Evolutionary conservation across 2,888 invertebrate genomes (phyloP).

Genomic region (Sminthurinus aureus): DNA sequence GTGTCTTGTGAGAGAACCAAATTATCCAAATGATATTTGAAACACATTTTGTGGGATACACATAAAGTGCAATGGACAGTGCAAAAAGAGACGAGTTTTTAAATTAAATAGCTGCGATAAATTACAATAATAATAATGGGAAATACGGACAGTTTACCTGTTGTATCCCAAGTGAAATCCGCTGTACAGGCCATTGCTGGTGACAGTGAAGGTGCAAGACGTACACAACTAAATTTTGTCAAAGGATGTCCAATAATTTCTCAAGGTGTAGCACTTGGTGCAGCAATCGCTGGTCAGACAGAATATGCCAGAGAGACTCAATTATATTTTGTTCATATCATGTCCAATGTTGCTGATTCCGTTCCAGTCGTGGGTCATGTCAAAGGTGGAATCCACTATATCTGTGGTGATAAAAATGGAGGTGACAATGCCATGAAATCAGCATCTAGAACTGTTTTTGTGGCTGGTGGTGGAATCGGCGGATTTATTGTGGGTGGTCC

Average conservation of each 20-base stretch:
- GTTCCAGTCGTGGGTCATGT: constrained; percentile 50
- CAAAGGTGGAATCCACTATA: constrained; percentile 47
- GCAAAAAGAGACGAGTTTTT: no score
- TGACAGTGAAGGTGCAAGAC: background rate
- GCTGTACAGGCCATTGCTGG: background rate
- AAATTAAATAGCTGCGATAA: no score
- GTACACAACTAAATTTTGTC: background rate
- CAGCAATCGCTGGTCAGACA: background rate
- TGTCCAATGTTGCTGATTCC: constrained; percentile 40
- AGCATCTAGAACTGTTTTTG: constrained; percentile 42
- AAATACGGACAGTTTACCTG: background rate
- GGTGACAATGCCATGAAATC: constrained; percentile 47
- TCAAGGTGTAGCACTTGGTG: background rate
- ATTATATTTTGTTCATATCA: background rate
- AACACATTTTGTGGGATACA: no score
- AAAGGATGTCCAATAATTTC: background rate
- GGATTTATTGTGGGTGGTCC: constrained; percentile 36
- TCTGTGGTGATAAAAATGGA: constrained; percentile 45
- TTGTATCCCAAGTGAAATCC: background rate
- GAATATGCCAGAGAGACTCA: background rate
- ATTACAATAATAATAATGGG: background rate
- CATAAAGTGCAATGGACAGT: no score
- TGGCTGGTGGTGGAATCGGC: constrained; percentile 34
- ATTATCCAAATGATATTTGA: no score
- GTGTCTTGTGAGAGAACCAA: no score